Conservation (phyloP, 2,113 vertebrate genomes). For the Glaucidium brasilianum region DNA sequence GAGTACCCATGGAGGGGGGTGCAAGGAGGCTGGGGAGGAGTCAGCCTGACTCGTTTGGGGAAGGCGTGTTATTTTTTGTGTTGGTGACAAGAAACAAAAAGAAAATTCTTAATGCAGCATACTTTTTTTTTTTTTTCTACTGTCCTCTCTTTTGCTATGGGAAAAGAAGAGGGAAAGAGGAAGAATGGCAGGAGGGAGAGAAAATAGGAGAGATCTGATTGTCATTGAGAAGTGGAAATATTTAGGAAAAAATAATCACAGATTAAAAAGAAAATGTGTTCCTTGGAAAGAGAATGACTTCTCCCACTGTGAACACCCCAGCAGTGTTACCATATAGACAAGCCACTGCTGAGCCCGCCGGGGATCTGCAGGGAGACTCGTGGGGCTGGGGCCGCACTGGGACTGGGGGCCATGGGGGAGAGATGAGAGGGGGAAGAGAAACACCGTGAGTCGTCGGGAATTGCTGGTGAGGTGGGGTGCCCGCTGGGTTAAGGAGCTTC, state of each 20-base stretch:
- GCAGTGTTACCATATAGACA: background rate
- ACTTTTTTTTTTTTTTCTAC: background rate
- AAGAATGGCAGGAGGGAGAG: background rate
- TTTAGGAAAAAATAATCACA: background rate
- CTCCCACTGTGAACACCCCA: background rate
- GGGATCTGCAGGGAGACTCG: background rate
- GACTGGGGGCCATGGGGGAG: background rate
- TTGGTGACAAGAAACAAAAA: background rate
- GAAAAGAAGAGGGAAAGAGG: background rate
- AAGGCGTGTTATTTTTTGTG: background rate
- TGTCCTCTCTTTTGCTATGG: background rate
- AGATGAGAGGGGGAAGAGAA: background rate
- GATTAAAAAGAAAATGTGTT: background rate
- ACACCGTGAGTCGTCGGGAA: rapidly evolving
- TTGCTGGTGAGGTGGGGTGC: background rate
- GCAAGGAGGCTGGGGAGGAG: background rate
- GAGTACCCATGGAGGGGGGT: rapidly evolving
- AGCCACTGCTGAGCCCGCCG: background rate
- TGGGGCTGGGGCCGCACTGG: background rate
- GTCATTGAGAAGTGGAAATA: background rate
- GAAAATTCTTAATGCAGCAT: background rate
- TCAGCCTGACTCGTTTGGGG: background rate
- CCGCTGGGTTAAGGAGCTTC: background rate
- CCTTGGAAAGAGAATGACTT: background rate
- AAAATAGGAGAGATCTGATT: background rate